Percentiles rank a stretch among this genome's conserved stretches.
Conservation (phyloP, 2,797 vertebrate species). For the Danio albolineatus region DNA sequence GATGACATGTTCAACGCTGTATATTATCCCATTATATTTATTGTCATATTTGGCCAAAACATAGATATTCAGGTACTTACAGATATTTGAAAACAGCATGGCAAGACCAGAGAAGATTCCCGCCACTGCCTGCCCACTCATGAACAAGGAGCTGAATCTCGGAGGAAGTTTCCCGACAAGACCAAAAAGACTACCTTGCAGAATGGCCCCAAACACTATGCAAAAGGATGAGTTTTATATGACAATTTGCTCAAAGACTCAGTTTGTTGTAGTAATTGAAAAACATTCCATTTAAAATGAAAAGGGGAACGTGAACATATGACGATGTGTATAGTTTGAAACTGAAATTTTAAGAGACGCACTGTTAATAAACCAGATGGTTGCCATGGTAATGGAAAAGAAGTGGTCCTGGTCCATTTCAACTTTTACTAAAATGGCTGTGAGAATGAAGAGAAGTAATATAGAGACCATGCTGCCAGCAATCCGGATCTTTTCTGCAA, state of each 20-base stretch:
- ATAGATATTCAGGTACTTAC: slow-evolving; percentile 70
- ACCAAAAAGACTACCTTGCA: slow-evolving; percentile 88
- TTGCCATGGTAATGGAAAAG: slow-evolving; percentile 84
- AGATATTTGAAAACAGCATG: slow-evolving; percentile 84
- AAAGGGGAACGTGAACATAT: neutral
- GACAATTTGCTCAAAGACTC: neutral
- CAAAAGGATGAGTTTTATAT: neutral
- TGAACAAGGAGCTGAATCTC: slow-evolving; percentile 82
- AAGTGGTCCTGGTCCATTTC: slow-evolving; percentile 74
- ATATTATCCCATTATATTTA: neutral
- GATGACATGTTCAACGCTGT: neutral
- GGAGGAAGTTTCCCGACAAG: slow-evolving; percentile 81
- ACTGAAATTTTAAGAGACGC: slow-evolving; percentile 59
- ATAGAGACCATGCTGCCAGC: slow-evolving; percentile 82
- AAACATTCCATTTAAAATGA: neutral
- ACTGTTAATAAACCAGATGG: slow-evolving; percentile 89
- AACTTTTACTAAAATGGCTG: slow-evolving; percentile 79
- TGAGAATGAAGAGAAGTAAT: slow-evolving; percentile 80
- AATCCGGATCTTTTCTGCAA: slow-evolving; percentile 81
- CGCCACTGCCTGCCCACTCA: slow-evolving; percentile 88
- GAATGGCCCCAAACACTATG: slow-evolving; percentile 82
- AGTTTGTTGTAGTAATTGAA: no score
- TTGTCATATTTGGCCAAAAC: neutral
- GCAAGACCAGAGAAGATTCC: slow-evolving; percentile 85
- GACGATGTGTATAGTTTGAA: no score